These are phyloP conservation scores for Pogonocichla stellata DNA, from an alignment of 2,113 vertebrate species.

Conservation along the genomic window DNA sequence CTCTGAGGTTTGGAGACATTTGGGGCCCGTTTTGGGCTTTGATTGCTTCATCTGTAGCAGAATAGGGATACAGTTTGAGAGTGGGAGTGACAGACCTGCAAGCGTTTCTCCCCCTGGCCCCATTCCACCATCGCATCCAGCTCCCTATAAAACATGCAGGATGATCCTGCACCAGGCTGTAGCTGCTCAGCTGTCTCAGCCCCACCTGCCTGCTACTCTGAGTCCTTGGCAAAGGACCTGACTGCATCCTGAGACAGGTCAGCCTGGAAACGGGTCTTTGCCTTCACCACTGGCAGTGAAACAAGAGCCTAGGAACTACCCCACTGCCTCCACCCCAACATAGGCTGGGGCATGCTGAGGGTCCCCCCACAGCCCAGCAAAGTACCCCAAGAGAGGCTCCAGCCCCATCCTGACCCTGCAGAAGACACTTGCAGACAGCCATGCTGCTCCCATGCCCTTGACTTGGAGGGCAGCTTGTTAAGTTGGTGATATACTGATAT, in stretches of 20 bases:
- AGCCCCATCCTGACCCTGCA: background rate
- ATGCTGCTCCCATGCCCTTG: conserved; percentile 64
- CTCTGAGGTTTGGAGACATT: background rate
- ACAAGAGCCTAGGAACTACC: background rate
- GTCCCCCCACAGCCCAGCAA: accelerated
- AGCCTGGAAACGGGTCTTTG: background rate
- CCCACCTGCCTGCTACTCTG: background rate
- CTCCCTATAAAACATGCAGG: background rate
- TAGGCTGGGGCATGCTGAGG: background rate
- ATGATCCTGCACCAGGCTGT: background rate
- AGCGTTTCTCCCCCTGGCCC: background rate
- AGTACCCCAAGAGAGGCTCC: background rate
- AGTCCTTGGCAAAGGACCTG: background rate
- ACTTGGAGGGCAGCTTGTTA: conserved; percentile 71
- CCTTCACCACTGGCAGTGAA: background rate
- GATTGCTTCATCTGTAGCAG: background rate
- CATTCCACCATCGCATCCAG: background rate
- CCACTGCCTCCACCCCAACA: background rate
- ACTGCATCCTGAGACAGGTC: background rate
- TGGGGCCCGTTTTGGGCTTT: background rate
- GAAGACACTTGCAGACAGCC: background rate
- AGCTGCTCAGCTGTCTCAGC: background rate
- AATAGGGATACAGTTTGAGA: background rate
- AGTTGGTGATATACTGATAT: conserved; percentile 63
- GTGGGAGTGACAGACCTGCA: accelerated